These are phyloP conservation scores for Rhynchomys soricoides DNA, from an alignment of 2,113 vertebrate genomes.

Conservation along the genomic window DNA sequence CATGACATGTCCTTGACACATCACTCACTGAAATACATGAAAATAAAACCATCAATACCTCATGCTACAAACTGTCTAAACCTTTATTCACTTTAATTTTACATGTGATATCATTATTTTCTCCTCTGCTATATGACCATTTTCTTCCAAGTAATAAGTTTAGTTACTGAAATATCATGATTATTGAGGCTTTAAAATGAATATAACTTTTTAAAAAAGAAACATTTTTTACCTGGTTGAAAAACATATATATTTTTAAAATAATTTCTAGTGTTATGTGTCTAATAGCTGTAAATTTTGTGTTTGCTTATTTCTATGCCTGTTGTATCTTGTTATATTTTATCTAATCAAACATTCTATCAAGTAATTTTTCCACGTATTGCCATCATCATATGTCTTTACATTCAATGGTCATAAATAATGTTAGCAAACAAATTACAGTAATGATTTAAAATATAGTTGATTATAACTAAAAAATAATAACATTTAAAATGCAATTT, in stretches of 20 bases:
- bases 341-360: not conserved
- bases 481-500: not conserved
- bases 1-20: not conserved
- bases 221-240: not conserved
- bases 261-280: not conserved
- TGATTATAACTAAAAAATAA: not conserved
- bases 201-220: not conserved
- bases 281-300: not conserved
- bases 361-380: not conserved
- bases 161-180: slow-evolving; percentile 33
- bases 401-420: not conserved
- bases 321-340: not conserved
- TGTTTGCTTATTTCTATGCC: not conserved
- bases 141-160: not conserved
- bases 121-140: not conserved
- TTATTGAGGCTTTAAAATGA: slow-evolving; percentile 16
- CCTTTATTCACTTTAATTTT: slow-evolving; percentile 12
- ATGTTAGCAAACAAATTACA: not conserved
- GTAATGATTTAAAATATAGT: not conserved
- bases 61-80: slow-evolving; percentile 13
- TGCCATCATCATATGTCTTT: not conserved
- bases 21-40: not conserved
- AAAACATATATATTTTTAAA: not conserved
- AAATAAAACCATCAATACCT: not conserved
- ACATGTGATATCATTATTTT: slow-evolving; percentile 48